Conservation (phyloP, 1,140 invertebrate genomes). For the Wiebesia pumilae region DNA sequence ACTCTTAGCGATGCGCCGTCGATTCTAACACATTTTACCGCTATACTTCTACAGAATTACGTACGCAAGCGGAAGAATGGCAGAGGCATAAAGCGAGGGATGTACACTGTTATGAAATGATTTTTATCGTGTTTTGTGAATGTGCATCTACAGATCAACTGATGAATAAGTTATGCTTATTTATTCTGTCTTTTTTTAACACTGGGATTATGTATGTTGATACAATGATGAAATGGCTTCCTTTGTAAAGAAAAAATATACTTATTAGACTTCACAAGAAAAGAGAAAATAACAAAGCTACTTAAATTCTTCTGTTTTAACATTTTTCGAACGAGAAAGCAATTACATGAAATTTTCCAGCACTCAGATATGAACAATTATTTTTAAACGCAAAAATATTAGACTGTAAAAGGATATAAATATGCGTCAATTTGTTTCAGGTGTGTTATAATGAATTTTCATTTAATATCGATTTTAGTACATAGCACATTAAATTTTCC, state of each 20-base stretch:
- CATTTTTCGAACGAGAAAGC: background rate
- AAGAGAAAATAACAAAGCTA: background rate
- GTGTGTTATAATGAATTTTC: constrained; percentile 6
- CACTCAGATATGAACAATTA: background rate
- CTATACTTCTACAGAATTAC: background rate
- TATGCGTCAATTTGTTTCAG: background rate
- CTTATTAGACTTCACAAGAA: background rate
- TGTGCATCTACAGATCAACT: background rate
- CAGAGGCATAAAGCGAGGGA: background rate
- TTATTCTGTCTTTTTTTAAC: background rate
- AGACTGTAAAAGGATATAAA: background rate
- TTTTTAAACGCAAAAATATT: background rate
- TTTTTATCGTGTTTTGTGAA: background rate
- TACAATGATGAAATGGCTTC: background rate
- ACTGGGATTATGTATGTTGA: background rate
- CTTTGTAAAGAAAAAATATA: background rate
- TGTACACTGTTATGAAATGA: background rate
- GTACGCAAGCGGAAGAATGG: background rate
- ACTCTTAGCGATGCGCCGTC: background rate
- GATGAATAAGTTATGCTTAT: background rate
- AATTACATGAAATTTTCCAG: background rate
- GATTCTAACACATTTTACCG: background rate
- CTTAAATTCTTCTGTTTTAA: background rate
- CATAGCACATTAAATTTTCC: background rate
- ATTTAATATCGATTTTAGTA: constrained; percentile 19